phyloP scores from a whole-genome alignment of 2,888 invertebrate species.

The Orchesella flavescens region DNA sequence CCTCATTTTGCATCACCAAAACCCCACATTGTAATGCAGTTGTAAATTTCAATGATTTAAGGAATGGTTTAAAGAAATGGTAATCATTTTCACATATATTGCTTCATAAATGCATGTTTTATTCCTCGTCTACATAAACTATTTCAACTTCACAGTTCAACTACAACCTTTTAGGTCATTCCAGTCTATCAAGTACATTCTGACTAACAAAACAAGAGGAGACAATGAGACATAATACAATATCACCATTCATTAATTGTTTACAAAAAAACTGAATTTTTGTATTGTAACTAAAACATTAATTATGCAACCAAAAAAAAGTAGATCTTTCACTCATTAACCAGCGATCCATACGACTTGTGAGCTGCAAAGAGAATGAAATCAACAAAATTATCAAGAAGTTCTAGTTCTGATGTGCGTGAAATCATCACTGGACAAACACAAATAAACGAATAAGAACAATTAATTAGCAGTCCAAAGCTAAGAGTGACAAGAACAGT shows the following conservation, averaged over 20 bases:
- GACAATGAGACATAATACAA: not conserved
- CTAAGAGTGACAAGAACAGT: too few species aligned
- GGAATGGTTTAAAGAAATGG: too few species aligned
- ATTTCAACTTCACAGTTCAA: too few species aligned
- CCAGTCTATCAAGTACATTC: constrained; percentile 14
- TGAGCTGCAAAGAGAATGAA: constrained; percentile 20
- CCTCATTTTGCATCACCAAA: too few species aligned
- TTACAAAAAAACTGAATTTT: not conserved
- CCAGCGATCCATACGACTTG: constrained; percentile 33
- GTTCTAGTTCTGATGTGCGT: not conserved
- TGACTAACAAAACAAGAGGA: not conserved
- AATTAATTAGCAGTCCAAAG: not conserved
- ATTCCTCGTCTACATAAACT: too few species aligned
- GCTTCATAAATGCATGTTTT: too few species aligned
- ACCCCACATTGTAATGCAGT: too few species aligned
- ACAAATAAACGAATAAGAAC: not conserved
- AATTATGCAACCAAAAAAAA: not conserved
- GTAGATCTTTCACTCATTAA: constrained; percentile 11
- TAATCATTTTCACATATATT: too few species aligned
- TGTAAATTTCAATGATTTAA: too few species aligned
- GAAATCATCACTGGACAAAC: not conserved
- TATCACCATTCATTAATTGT: not conserved
- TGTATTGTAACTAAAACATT: not conserved
- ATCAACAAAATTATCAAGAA: not conserved
- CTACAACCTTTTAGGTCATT: not conserved